Evolutionary conservation across 1,140 invertebrate genomes (phyloP).

Genomic region (Drosophila punjabiensis): DNA sequence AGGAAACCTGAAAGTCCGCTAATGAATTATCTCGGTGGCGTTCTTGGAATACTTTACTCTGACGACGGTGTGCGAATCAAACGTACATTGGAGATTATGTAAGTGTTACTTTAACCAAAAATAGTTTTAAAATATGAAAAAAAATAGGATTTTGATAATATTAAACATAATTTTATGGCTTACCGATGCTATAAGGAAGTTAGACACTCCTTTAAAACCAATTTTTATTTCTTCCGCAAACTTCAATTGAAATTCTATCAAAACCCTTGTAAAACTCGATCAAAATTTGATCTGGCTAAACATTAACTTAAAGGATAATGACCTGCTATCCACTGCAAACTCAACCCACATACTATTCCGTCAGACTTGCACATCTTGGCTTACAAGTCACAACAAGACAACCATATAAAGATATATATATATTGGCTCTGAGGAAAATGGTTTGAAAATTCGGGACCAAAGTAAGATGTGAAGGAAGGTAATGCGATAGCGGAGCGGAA

Average conservation of each 20-base stretch:
- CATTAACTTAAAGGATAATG: slow-evolving; percentile 10
- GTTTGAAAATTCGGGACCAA: neutral
- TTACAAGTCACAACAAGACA: slow-evolving; percentile 25
- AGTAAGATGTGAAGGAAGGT: slow-evolving; percentile 32
- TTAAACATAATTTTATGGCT: neutral
- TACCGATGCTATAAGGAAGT: no score
- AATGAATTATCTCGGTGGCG: slow-evolving; percentile 19
- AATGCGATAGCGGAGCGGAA: slow-evolving; percentile 69
- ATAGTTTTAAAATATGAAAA: no score
- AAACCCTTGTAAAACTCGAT: neutral
- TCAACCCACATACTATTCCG: slow-evolving; percentile 17
- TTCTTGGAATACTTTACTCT: neutral
- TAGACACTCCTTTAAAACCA: neutral
- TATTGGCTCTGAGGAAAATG: neutral
- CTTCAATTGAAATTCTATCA: slow-evolving; percentile 8
- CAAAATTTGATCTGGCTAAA: slow-evolving; percentile 9
- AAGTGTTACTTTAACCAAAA: neutral
- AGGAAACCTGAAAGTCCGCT: slow-evolving; percentile 2
- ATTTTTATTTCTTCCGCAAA: slow-evolving; percentile 5
- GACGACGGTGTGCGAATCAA: neutral
- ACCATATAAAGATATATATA: neutral
- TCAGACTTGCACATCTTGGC: slow-evolving; percentile 15
- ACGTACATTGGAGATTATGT: neutral
- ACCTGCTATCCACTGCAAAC: slow-evolving; percentile 3
- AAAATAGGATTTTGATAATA: neutral